A percentile compares a stretch with the other conserved stretches of the same genome.
phyloP scores from a whole-genome alignment of 1,140 invertebrate genomes.

The Aphaenogaster ashmeadi region DNA sequence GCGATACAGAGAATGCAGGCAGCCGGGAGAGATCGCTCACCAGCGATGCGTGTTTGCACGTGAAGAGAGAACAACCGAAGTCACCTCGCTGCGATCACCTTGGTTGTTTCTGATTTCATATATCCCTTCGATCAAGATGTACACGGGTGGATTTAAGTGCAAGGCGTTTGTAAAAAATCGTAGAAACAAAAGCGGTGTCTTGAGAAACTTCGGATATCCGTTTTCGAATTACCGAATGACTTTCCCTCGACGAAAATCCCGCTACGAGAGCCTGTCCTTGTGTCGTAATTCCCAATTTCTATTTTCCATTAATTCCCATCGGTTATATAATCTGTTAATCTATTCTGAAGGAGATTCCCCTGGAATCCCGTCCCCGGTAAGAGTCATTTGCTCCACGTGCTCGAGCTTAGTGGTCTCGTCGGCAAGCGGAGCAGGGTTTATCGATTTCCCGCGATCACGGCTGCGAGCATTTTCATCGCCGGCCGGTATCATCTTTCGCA shows the following conservation, averaged over 20 bases:
- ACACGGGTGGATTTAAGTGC: not conserved
- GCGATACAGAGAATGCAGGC: conserved; percentile 13
- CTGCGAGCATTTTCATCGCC: conserved; percentile 58
- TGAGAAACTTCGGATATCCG: not conserved
- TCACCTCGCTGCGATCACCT: not conserved
- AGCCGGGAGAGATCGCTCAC: not conserved
- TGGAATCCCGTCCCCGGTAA: not conserved
- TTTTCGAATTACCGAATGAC: not conserved
- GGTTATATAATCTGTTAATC: not conserved
- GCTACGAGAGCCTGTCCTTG: too few relatives aligned
- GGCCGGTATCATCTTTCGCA: conserved; percentile 61
- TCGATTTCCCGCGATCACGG: conserved; percentile 30
- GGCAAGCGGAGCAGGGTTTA: conserved; percentile 28
- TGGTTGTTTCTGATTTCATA: not conserved
- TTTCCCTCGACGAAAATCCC: not conserved
- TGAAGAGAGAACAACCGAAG: not conserved
- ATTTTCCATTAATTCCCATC: conserved; percentile 7
- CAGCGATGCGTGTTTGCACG: not conserved
- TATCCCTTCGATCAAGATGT: not conserved
- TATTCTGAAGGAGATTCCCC: not conserved
- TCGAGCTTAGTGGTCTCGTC: conserved; percentile 11
- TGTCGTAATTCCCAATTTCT: not conserved
- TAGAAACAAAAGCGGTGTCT: not conserved
- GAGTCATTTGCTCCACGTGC: not conserved
- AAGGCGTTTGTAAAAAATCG: not conserved